Percentiles rank a stretch among this genome's conserved stretches.
Evolutionary conservation across 2,113 vertebrate genomes (phyloP).

Genomic region (Malurus melanocephalus): DNA sequence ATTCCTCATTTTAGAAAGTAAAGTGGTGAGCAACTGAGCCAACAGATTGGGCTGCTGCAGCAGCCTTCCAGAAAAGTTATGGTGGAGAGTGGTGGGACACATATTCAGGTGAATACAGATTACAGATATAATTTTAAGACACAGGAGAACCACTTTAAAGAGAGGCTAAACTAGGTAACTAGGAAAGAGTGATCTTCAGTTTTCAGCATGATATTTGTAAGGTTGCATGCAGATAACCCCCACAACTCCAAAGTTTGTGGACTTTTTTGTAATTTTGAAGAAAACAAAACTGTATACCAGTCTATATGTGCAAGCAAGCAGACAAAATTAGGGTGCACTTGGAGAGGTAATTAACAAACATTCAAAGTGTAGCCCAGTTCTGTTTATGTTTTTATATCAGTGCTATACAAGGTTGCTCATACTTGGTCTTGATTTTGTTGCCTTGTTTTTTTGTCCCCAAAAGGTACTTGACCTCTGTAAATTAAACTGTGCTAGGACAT

Average conservation of each 20-base stretch:
- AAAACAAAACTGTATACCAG: neutral
- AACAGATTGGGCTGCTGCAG: neutral
- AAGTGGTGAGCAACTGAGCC: neutral
- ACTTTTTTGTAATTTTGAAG: neutral
- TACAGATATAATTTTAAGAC: neutral
- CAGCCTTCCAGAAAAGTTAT: neutral
- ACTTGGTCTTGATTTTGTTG: neutral
- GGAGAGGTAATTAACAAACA: neutral
- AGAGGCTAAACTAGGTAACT: neutral
- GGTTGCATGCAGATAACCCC: neutral
- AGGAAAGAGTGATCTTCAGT: neutral
- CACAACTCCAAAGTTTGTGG: neutral
- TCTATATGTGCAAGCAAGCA: neutral
- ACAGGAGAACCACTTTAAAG: neutral
- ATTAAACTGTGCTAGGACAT: neutral
- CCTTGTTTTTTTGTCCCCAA: neutral
- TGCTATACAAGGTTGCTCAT: neutral
- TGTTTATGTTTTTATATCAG: neutral
- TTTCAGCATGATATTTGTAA: neutral
- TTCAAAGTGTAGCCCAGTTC: neutral
- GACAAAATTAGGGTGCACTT: neutral
- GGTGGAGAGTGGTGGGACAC: accelerated
- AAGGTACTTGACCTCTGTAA: neutral
- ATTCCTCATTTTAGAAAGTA: neutral
- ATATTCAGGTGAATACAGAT: neutral